These are phyloP conservation scores for Stegostoma tigrinum DNA, from an alignment of 2,113 vertebrate genomes.

Conservation along the genomic window DNA sequence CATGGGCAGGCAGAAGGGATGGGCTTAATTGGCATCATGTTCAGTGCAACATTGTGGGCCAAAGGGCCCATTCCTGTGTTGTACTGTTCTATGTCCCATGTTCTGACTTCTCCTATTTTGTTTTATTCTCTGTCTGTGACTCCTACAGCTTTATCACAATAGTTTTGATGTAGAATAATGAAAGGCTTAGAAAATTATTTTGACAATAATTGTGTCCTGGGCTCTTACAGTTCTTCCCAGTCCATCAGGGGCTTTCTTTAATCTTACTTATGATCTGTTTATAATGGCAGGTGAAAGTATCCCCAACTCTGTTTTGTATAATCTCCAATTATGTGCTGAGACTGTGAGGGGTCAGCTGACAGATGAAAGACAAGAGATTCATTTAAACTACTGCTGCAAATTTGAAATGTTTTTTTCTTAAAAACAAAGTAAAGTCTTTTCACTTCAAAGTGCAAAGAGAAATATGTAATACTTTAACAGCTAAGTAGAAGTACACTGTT, in stretches of 20 bases:
- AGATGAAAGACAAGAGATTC: slow-evolving; percentile 16
- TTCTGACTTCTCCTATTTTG: neutral
- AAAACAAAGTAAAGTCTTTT: neutral
- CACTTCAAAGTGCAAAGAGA: neutral
- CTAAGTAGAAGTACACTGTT: neutral
- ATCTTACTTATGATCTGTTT: neutral
- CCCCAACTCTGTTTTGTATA: neutral
- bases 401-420: neutral
- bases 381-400: neutral
- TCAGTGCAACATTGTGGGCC: no score
- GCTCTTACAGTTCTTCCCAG: neutral
- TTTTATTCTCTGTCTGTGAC: neutral
- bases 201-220: neutral
- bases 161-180: slow-evolving; percentile 29
- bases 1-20: no score
- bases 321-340: neutral
- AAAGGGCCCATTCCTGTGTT: no score
- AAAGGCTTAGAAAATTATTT: slow-evolving; percentile 10
- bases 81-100: no score
- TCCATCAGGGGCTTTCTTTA: slow-evolving; percentile 7
- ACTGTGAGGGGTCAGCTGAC: neutral
- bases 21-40: no score
- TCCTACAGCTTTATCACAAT: neutral
- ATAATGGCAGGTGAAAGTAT: neutral
- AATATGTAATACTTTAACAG: neutral